Base-by-base conservation (phyloP, 2,888 invertebrate species). In the Caenorhabditis imperialis region DNA sequence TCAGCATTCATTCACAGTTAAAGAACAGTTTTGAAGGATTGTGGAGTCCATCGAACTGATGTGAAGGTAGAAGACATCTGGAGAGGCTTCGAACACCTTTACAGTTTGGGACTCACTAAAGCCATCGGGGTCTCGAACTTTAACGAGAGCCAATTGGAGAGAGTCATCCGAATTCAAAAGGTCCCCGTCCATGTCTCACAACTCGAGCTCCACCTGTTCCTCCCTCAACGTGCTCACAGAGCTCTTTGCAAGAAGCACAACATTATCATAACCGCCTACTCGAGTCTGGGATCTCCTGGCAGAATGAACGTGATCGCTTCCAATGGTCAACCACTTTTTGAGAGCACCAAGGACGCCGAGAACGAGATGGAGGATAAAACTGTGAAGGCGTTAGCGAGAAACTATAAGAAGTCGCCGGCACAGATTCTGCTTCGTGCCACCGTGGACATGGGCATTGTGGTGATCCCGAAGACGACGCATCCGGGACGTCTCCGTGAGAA, bases 41-140 rank as follows among this genome's bases (percentile, higher is more conserved):
- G 48, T n/a, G 67, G 67, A 16, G 18, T 16, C 12, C 38, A 44
- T 44, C 57, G 67, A 3, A 25, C 23, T 5, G 53, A 69, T 30
- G 71, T 81, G 5, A 67, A 44, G 16, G 74, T 77, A 1, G 79
- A 80, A 45, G 73, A 82, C 45, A 70, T 77, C n/a, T 81, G 81
- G 81, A 69, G 35, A 72, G 81, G 73, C 12, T 67, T 85, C 60
- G 85, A 85, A 38, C 67, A 65, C 18, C 48, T 93, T 84, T 92
- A 93, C 18, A 90, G 91, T 23, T 90, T 90, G 0, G 94, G 94
- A 0, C 90, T 92, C 18, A 90, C 92, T 0, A 93, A 92, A 84
- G 91, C 93, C 10, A 93, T 95, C 83, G 95, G 95, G 0, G 87
- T 95, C 3, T 95, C 94, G 0, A 95, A 95, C 88, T 92, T 94